Evolutionary conservation across 2,797 vertebrate species (phyloP), one percentile per base, ranked within the genome.

Genomic region (Ciconia nigra): DNA sequence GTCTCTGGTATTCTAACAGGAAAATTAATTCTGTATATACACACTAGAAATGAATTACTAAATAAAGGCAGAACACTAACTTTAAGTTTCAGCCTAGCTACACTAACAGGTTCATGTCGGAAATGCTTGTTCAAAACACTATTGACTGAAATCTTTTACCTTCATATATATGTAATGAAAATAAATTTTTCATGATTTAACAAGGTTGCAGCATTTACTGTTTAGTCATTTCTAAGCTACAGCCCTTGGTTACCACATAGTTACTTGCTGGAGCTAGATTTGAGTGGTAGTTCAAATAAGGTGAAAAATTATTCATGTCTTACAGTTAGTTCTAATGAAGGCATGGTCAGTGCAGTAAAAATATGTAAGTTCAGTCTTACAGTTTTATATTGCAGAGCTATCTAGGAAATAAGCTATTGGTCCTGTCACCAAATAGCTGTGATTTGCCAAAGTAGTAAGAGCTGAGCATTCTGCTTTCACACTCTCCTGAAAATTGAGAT

Each of bases 121-220:
- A 96, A 94, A 97, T 95, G 87, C 97, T 97, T 98, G 87, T 97
- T 97, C 93, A 97, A 85, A 97, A 98, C 97, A 98, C 98, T 98
- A 95, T 97, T 97, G 96, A 93, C 96, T 93, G 96, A 98, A 96
- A 97, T 97, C 71, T 98, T 98, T 98, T 98, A 97, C 96, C 95
- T 97, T 98, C 96, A 96, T 98, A 86, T 98, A 92, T 98, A 97
- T 98, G 94, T 97, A 97, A 97, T 97, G 97, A 97, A 96, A 98
- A 98, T 98, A 98, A 97, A 97, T 93, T 97, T 98, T 98, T 98
- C 96, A 97, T 98, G 92, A 98, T 98, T 98, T 97, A 97, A 96
- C 96, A 88, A 94, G 72, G 62, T 95, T 94, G 90, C 83, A 92
- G 83, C 95, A 94, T 91, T 84, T 93, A 90, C 57, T 97, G 73